Evolutionary conservation across 2,888 invertebrate species (phyloP).

Genomic region (Thyatira batis): DNA sequence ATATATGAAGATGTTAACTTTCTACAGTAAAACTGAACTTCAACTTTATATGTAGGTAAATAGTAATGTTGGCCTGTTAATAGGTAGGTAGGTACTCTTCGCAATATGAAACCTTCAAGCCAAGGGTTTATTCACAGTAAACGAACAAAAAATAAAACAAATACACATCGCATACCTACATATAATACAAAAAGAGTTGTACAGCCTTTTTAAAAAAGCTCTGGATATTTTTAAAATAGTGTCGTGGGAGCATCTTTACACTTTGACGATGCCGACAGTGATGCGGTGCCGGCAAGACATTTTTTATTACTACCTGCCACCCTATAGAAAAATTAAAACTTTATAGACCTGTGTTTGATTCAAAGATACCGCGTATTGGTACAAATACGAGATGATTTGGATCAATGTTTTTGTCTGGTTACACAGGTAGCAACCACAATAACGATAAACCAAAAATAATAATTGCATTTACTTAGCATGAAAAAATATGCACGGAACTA

Average conservation of each 20-base stretch:
- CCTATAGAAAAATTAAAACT: conserved; percentile 68
- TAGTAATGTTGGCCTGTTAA: too few relatives aligned
- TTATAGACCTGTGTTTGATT: conserved; percentile 59
- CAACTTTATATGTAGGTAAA: too few relatives aligned
- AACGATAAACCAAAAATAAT: conserved; percentile 2
- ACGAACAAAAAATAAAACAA: conserved; percentile 36
- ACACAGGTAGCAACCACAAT: background rate
- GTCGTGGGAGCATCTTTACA: conserved; percentile 68
- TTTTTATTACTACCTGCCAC: conserved; percentile 68
- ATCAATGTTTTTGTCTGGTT: background rate
- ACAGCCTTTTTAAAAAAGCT: conserved; percentile 56
- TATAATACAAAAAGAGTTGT: conserved; percentile 53
- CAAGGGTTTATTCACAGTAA: conserved; percentile 14
- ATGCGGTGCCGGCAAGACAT: conserved; percentile 55
- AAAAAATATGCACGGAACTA: too few relatives aligned
- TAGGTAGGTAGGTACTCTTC: background rate
- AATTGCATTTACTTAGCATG: background rate
- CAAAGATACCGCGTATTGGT: conserved; percentile 55
- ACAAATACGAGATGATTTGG: background rate
- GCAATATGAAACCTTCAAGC: background rate
- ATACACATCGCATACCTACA: conserved; percentile 39
- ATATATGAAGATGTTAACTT: too few relatives aligned
- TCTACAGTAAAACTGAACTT: too few relatives aligned
- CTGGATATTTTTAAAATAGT: conserved; percentile 69
- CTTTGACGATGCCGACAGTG: conserved; percentile 71